A percentile compares a stretch with the other conserved stretches of the same genome.
Evolutionary conservation across 2,113 vertebrate genomes (phyloP).

Genomic region (Phrynosoma platyrhinos): DNA sequence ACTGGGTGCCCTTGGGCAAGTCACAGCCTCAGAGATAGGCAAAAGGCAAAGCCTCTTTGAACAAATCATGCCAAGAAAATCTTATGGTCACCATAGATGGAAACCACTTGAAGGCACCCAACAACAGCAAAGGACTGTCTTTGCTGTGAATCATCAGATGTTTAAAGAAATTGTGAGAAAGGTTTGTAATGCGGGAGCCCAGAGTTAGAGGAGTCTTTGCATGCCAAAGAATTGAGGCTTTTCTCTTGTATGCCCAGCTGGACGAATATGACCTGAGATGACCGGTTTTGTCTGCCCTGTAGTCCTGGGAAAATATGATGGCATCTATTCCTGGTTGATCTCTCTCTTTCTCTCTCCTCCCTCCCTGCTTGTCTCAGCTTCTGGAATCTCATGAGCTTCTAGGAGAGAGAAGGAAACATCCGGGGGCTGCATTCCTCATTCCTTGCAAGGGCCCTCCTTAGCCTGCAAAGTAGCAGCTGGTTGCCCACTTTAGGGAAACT

Average conservation of each 20-base stretch:
- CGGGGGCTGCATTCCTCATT: conserved; percentile 55
- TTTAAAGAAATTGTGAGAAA: neutral
- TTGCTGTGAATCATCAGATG: neutral
- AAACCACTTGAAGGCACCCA: no score
- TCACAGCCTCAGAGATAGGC: no score
- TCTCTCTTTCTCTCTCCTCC: conserved; percentile 57
- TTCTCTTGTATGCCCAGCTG: neutral
- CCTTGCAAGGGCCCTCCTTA: conserved; percentile 48
- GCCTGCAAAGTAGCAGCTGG: conserved; percentile 5
- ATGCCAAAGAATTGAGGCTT: neutral
- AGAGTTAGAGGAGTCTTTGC: neutral
- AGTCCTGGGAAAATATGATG: conserved; percentile 56
- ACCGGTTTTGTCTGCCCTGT: conserved; percentile 34
- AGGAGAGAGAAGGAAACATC: conserved; percentile 59
- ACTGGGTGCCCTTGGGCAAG: no score
- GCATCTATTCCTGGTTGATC: conserved; percentile 53
- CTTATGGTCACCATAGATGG: no score
- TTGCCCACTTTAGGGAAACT: conserved; percentile 24
- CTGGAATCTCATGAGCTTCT: conserved; percentile 74
- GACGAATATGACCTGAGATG: conserved; percentile 12
- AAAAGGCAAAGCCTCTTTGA: no score
- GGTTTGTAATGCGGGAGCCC: neutral
- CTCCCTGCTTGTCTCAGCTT: conserved; percentile 75
- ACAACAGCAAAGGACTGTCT: no score
- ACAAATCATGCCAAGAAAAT: no score